Conservation (phyloP, 2,888 invertebrate species). For the Drosophila ustulata region DNA sequence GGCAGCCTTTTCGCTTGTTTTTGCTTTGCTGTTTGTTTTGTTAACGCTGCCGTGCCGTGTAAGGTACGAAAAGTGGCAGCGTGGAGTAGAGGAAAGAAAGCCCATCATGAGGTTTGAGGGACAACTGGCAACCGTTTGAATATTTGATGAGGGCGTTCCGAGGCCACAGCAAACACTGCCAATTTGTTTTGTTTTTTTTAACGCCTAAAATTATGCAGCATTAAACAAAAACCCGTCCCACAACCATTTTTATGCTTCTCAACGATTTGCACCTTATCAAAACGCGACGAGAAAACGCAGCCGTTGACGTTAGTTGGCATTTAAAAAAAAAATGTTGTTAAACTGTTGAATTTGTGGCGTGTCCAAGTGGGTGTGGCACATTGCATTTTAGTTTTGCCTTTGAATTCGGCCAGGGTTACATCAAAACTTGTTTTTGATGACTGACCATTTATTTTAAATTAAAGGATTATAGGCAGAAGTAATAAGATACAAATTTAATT, state of each 20-base stretch:
- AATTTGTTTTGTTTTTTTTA: conserved; percentile 66
- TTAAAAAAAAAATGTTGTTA: conserved; percentile 11
- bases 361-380: conserved; percentile 25
- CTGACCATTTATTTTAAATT: no score
- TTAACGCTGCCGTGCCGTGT: conserved; percentile 22
- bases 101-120: neutral
- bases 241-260: conserved; percentile 34
- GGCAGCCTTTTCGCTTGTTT: conserved; percentile 9
- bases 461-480: no score
- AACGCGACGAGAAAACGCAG: conserved; percentile 43
- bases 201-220: conserved; percentile 79
- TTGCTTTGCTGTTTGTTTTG: conserved; percentile 32
- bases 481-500: no score
- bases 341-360: conserved; percentile 31
- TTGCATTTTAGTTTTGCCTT: conserved; percentile 32
- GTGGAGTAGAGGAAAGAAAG: neutral
- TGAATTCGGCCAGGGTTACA: conserved; percentile 20
- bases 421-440: neutral
- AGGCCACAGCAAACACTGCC: conserved; percentile 62
- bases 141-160: conserved; percentile 75
- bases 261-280: conserved; percentile 52
- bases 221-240: conserved; percentile 52
- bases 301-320: conserved; percentile 35
- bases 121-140: conserved; percentile 71
- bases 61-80: conserved; percentile 4